Evolutionary conservation across 2,113 vertebrate genomes (phyloP).

Genomic region (Myanophis thanlyinensis): DNA sequence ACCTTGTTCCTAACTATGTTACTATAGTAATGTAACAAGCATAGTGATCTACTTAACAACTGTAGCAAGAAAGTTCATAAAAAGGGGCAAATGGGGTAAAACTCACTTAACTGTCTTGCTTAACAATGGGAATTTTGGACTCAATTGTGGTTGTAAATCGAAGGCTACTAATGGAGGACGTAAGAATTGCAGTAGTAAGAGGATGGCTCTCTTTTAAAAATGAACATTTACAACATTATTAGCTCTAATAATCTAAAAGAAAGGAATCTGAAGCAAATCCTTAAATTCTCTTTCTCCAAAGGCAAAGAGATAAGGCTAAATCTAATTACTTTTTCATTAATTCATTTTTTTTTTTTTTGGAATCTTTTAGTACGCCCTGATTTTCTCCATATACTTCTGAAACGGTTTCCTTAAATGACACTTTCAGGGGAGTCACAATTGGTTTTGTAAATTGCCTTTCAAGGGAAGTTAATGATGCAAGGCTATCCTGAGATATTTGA

Average conservation of each 20-base stretch:
- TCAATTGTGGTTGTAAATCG: not conserved
- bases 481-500: slow-evolving; percentile 27
- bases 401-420: slow-evolving; percentile 7
- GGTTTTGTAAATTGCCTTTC: slow-evolving; percentile 34
- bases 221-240: not conserved
- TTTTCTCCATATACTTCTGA: not conserved
- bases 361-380: not conserved
- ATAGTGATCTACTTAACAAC: not conserved
- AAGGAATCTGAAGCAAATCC: not conserved
- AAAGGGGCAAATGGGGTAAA: not conserved
- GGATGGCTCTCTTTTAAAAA: not conserved
- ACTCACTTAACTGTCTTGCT: not conserved
- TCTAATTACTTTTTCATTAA: not conserved
- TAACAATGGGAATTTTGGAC: not conserved
- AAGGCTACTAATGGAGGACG: not conserved
- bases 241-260: not conserved
- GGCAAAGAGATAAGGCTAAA: not conserved
- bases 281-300: not conserved
- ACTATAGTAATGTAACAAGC: not conserved
- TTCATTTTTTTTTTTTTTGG: not conserved
- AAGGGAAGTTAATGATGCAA: slow-evolving; percentile 13
- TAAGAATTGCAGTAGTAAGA: not conserved
- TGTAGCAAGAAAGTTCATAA: not conserved
- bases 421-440: slow-evolving; percentile 1
- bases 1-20: not conserved